A percentile compares a stretch with the other conserved stretches of the same genome.
Conservation (phyloP, 2,888 invertebrate species). For the Campoletis raptor region DNA sequence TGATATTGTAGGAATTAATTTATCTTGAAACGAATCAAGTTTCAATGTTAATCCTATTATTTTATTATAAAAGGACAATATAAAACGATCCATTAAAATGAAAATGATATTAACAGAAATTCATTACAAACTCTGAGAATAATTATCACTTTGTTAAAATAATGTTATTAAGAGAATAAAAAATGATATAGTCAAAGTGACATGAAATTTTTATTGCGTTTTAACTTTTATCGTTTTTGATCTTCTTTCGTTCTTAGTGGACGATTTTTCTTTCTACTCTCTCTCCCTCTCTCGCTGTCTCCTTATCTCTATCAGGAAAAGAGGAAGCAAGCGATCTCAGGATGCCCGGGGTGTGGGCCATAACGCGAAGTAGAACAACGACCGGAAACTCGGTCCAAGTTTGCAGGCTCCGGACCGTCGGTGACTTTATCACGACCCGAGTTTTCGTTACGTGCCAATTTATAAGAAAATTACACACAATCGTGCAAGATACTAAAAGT, state of each 20-base stretch:
- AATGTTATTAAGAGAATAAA: background rate
- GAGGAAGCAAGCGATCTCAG: slow-evolving; percentile 31
- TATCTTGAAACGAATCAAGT: background rate
- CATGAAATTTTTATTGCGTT: background rate
- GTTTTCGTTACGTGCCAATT: slow-evolving; percentile 36
- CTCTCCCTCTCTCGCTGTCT: background rate
- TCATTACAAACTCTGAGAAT: background rate
- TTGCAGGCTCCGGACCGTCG: slow-evolving; percentile 80
- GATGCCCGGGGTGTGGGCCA: slow-evolving; percentile 32
- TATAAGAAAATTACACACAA: slow-evolving; percentile 28
- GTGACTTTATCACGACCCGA: slow-evolving; percentile 70
- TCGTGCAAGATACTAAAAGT: background rate
- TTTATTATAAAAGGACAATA: background rate
- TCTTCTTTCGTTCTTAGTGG: background rate
- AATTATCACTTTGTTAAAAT: background rate
- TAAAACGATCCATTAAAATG: background rate
- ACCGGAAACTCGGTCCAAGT: slow-evolving; percentile 78
- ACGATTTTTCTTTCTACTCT: background rate
- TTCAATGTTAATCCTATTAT: background rate
- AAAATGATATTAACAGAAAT: background rate
- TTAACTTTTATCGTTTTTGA: slow-evolving; percentile 16
- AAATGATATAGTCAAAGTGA: background rate
- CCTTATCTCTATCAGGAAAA: slow-evolving; percentile 27
- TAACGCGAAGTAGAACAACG: slow-evolving; percentile 80
- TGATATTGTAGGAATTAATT: background rate